These are phyloP conservation scores for Alloscopus bannaensis DNA, from an alignment of 2,888 invertebrate genomes.

Conservation along the genomic window DNA sequence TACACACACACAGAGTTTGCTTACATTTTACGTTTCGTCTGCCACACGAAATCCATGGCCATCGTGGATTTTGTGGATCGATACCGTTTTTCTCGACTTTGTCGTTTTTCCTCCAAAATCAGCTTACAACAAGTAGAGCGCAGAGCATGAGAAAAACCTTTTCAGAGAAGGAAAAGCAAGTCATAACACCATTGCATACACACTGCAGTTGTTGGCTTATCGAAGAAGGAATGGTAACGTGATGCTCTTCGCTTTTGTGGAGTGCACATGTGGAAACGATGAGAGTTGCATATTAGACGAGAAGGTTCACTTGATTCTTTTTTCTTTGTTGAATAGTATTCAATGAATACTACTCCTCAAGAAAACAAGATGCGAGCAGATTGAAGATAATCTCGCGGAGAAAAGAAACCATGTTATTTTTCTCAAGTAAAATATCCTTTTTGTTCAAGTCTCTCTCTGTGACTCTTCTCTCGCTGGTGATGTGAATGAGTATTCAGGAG, in stretches of 20 bases:
- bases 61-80: slow-evolving; percentile 3
- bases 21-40: neutral
- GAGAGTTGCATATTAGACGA: neutral
- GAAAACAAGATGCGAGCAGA: slow-evolving; percentile 9
- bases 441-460: neutral
- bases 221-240: slow-evolving; percentile 27
- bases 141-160: too few relatives aligned
- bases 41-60: neutral
- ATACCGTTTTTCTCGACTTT: slow-evolving; percentile 4
- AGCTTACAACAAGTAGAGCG: too few relatives aligned
- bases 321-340: too few relatives aligned
- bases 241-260: slow-evolving; percentile 41
- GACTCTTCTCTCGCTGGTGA: too few relatives aligned
- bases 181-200: neutral
- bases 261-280: neutral
- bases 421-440: neutral
- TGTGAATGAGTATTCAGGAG: neutral
- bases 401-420: neutral
- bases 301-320: too few relatives aligned
- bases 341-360: too few relatives aligned
- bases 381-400: slow-evolving; percentile 36
- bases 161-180: neutral
- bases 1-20: neutral
- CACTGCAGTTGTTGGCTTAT: slow-evolving; percentile 4
- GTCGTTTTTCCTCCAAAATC: neutral